Evolutionary conservation across 2,113 vertebrate genomes (phyloP).

Genomic region (Nycticorax nycticorax): DNA sequence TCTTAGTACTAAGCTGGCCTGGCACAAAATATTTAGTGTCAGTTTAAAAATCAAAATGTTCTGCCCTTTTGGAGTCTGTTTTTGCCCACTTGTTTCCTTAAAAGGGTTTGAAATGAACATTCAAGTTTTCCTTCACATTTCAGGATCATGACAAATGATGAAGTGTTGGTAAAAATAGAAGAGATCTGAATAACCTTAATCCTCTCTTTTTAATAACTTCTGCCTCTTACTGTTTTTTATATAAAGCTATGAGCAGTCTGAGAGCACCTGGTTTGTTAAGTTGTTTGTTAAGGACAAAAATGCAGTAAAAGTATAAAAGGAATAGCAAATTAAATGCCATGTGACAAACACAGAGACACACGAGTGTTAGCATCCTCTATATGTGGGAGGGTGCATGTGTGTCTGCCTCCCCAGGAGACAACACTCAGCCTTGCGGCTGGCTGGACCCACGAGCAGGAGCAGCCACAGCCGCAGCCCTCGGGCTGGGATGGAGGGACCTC

Average conservation of each 20-base stretch:
- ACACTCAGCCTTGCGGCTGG: not conserved
- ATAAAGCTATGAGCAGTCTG: not conserved
- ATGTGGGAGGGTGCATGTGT: rapidly evolving
- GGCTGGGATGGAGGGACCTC: too few species aligned
- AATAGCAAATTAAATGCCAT: not conserved
- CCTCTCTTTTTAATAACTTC: not conserved
- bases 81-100: not conserved
- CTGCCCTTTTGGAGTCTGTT: not conserved
- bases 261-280: not conserved
- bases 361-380: not conserved
- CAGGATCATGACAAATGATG: not conserved
- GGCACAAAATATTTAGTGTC: not conserved
- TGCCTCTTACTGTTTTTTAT: not conserved
- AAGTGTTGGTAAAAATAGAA: not conserved
- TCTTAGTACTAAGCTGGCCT: not conserved
- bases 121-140: not conserved
- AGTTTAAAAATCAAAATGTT: not conserved
- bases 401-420: too few species aligned
- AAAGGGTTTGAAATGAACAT: not conserved
- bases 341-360: not conserved
- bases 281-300: not conserved
- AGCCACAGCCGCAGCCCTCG: rapidly evolving
- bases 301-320: not conserved
- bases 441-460: rapidly evolving
- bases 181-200: not conserved